phyloP scores from a whole-genome alignment of 2,888 invertebrate species.

The Liopterus haemorrhoidalis region DNA sequence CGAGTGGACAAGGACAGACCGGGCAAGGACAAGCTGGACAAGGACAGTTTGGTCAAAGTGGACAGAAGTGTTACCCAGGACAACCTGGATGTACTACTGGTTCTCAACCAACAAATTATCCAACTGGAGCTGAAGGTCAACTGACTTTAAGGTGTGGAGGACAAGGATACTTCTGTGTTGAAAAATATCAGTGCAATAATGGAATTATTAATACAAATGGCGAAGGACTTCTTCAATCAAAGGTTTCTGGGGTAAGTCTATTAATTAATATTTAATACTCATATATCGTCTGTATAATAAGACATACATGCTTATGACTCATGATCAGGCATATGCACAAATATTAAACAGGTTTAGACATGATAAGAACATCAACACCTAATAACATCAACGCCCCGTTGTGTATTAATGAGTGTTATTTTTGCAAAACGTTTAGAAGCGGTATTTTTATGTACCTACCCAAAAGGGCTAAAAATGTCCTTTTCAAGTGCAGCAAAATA shows the following conservation, averaged over 20 bases:
- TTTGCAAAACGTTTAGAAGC: too few species aligned
- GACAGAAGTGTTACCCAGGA: not conserved
- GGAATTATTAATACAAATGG: slow-evolving; percentile 54
- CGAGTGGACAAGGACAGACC: not conserved
- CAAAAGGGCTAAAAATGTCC: too few species aligned
- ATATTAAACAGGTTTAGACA: too few species aligned
- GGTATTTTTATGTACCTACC: too few species aligned
- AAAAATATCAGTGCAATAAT: slow-evolving; percentile 54
- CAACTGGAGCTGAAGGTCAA: slow-evolving; percentile 40
- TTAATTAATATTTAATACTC: slow-evolving; percentile 12
- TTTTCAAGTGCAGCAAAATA: too few species aligned
- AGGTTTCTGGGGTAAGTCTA: slow-evolving; percentile 52
- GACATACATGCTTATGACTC: too few species aligned
- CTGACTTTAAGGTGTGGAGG: slow-evolving; percentile 54
- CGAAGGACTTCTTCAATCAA: slow-evolving; percentile 48
- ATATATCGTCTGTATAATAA: not conserved
- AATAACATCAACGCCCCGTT: too few species aligned
- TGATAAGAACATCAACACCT: too few species aligned
- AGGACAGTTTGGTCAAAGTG: slow-evolving; percentile 5
- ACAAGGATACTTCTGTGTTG: slow-evolving; percentile 56
- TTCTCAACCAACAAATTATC: slow-evolving; percentile 7
- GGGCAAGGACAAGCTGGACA: slow-evolving; percentile 4
- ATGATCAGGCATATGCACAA: too few species aligned
- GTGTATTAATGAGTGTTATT: too few species aligned
- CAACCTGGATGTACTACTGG: slow-evolving; percentile 1